These are phyloP conservation scores for Eulacestoma nigropectus DNA, from an alignment of 2,113 vertebrate species.

Conservation along the genomic window DNA sequence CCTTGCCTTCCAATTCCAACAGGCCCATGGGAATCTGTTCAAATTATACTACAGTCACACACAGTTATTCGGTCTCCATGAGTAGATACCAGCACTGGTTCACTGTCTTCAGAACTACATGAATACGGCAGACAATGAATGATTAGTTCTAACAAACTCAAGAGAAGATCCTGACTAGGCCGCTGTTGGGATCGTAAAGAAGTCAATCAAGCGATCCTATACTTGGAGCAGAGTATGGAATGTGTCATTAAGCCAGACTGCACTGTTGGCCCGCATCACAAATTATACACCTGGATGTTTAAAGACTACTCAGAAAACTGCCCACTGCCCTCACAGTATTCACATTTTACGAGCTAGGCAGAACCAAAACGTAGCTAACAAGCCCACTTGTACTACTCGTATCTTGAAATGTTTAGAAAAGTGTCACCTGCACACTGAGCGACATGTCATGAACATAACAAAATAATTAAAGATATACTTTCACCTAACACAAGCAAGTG, in stretches of 20 bases:
- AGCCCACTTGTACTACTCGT: not conserved
- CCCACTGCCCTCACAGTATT: not conserved
- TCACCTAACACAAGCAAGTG: not conserved
- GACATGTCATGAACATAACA: not conserved
- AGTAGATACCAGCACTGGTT: not conserved
- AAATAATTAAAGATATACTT: not conserved
- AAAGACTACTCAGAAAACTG: not conserved
- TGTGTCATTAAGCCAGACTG: not conserved
- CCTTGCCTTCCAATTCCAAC: not conserved
- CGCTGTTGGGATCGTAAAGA: accelerated
- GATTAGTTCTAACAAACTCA: not conserved
- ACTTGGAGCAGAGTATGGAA: not conserved
- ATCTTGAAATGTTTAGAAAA: not conserved
- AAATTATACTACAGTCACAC: not conserved
- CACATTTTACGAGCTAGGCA: not conserved
- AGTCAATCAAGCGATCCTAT: not conserved
- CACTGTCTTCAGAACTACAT: not conserved
- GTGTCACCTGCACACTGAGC: not conserved
- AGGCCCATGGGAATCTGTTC: not conserved
- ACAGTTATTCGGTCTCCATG: not conserved
- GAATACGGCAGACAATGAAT: not conserved
- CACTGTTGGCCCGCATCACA: not conserved
- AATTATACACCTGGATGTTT: not conserved
- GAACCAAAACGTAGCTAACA: not conserved
- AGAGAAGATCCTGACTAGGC: not conserved